phyloP scores from a whole-genome alignment of 2,888 invertebrate genomes.

The Pediacus dermestoides region DNA sequence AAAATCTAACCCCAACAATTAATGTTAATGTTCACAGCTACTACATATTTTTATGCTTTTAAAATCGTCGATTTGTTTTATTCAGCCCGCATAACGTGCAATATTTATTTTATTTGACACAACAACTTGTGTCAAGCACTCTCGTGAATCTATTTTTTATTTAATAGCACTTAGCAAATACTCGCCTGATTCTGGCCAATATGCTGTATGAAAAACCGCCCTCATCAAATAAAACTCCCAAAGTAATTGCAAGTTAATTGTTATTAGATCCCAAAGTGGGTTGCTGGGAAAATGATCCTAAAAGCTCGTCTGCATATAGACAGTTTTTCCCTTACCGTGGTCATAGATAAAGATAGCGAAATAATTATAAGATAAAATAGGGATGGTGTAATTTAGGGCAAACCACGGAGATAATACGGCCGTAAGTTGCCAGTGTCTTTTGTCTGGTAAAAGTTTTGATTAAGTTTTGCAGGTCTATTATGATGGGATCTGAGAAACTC shows the following conservation, averaged over 20 bases:
- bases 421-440: conserved; percentile 26
- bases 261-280: no score
- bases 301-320: no score
- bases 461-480: conserved; percentile 32
- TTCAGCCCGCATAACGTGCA: neutral
- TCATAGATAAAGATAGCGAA: conserved; percentile 27
- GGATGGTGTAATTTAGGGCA: conserved; percentile 30
- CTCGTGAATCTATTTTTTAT: neutral
- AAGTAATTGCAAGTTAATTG: no score
- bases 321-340: no score
- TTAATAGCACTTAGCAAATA: neutral
- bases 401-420: conserved; percentile 30
- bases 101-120: conserved; percentile 2
- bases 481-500: conserved; percentile 20
- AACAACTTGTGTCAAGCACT: neutral
- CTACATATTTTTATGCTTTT: neutral
- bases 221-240: no score
- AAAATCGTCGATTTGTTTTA: no score
- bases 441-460: conserved; percentile 33
- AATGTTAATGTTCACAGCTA: neutral
- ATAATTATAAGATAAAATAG: conserved; percentile 34
- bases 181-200: no score
- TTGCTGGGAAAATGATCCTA: no score
- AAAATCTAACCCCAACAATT: neutral
- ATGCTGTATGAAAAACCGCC: no score